Percentiles rank a stretch among this genome's conserved stretches.
These are phyloP conservation scores for Rhyacophila evoluta DNA, from an alignment of 2,888 invertebrate species.

Conservation along the genomic window DNA sequence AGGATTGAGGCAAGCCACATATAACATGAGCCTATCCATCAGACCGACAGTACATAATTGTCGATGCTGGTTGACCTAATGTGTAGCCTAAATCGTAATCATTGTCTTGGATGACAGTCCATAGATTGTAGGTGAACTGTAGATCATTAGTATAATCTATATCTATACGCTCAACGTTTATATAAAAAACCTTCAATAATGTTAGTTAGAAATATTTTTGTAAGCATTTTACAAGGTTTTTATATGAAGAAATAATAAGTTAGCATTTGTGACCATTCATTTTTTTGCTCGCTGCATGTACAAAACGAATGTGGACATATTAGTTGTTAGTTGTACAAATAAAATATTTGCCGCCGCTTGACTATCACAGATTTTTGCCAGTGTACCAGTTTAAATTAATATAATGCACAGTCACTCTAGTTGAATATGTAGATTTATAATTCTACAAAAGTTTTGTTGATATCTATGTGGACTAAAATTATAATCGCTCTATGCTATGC, in stretches of 20 bases:
- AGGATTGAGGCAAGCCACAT: too few relatives aligned
- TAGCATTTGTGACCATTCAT: constrained; percentile 25
- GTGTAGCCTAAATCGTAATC: too few relatives aligned
- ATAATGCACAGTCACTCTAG: neutral
- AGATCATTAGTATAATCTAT: neutral
- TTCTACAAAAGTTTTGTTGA: too few relatives aligned
- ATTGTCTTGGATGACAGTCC: too few relatives aligned
- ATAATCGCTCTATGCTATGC: too few relatives aligned
- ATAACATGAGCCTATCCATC: too few relatives aligned
- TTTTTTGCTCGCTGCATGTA: constrained; percentile 14
- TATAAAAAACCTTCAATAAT: constrained; percentile 13
- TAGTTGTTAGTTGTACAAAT: constrained; percentile 4
- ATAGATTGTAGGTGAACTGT: too few relatives aligned
- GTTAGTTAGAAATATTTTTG: constrained; percentile 25
- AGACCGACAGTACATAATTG: too few relatives aligned
- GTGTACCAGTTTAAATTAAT: neutral
- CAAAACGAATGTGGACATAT: neutral
- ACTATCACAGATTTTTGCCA: neutral
- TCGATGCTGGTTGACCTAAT: too few relatives aligned
- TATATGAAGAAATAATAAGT: neutral
- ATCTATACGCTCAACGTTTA: neutral
- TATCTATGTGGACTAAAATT: too few relatives aligned
- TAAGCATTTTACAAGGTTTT: constrained; percentile 25
- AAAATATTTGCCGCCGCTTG: neutral
- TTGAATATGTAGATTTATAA: too few relatives aligned